phyloP scores from a whole-genome alignment of 2,888 invertebrate species.

The Parthenolecanium corni region DNA sequence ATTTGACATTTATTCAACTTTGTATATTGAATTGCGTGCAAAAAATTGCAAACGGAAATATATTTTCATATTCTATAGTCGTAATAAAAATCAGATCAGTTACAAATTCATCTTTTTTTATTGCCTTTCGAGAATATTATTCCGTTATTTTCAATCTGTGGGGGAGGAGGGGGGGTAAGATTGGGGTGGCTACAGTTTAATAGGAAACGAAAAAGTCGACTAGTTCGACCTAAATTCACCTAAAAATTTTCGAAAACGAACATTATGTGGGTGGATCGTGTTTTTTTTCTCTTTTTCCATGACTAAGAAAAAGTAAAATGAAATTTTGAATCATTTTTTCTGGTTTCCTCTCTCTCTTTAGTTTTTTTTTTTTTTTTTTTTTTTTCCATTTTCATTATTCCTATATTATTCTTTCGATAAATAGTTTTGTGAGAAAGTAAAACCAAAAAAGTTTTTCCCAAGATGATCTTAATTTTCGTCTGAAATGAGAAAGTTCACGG shows the following conservation, averaged over 20 bases:
- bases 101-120: too few species aligned
- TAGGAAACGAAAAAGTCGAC: too few species aligned
- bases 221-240: not conserved
- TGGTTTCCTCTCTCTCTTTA: not conserved
- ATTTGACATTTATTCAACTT: too few species aligned
- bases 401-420: slow-evolving; percentile 24
- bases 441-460: slow-evolving; percentile 22
- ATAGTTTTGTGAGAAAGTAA: slow-evolving; percentile 20
- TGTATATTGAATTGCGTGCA: too few species aligned
- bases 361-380: not conserved
- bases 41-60: too few species aligned
- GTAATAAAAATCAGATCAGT: too few species aligned
- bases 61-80: too few species aligned
- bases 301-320: not conserved
- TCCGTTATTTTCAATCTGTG: too few species aligned
- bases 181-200: too few species aligned
- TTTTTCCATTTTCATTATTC: not conserved
- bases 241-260: not conserved
- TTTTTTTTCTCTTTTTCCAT: too few species aligned
- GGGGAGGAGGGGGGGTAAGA: too few species aligned
- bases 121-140: too few species aligned
- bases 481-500: slow-evolving; percentile 21
- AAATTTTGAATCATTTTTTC: not conserved
- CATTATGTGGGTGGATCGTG: not conserved
- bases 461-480: slow-evolving; percentile 24